Evolutionary conservation across 2,888 invertebrate genomes (phyloP).

Genomic region (Mellilla xanthometata): DNA sequence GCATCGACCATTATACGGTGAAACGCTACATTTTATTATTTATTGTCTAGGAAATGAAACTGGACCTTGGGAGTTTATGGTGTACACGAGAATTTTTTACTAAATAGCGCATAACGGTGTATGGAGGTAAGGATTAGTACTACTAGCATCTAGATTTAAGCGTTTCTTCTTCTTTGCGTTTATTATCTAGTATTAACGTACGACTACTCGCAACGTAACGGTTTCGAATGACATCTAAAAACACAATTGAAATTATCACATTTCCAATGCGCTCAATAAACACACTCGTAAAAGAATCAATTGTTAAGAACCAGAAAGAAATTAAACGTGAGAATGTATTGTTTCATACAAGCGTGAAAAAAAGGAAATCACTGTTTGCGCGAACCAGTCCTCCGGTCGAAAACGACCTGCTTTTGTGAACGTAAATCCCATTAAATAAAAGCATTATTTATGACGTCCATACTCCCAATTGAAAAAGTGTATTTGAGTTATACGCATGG

Average conservation of each 20-base stretch:
- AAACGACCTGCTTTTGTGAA: constrained; percentile 76
- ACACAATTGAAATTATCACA: constrained; percentile 70
- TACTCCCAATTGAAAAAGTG: constrained; percentile 59
- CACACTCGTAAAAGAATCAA: constrained; percentile 81
- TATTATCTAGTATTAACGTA: too few relatives aligned
- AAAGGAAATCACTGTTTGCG: constrained; percentile 71
- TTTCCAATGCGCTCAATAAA: constrained; percentile 77
- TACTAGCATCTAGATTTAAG: too few relatives aligned
- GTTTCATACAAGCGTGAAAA: constrained; percentile 77
- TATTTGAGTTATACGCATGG: constrained; percentile 45
- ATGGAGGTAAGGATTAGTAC: background rate
- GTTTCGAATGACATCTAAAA: constrained; percentile 42
- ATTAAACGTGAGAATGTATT: constrained; percentile 83
- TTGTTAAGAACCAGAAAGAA: constrained; percentile 75
- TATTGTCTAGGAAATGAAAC: constrained; percentile 26
- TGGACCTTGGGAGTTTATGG: constrained; percentile 4
- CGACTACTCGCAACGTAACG: background rate
- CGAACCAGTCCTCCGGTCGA: constrained; percentile 78
- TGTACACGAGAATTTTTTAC: constrained; percentile 5
- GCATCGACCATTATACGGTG: constrained; percentile 52
- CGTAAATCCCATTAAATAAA: constrained; percentile 77
- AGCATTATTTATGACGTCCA: constrained; percentile 67
- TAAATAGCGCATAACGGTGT: background rate
- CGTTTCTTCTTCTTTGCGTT: too few relatives aligned
- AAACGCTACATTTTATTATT: constrained; percentile 40